Evolutionary conservation across 2,888 invertebrate genomes (phyloP).

Genomic region (Hirtodrosophila cameraria): DNA sequence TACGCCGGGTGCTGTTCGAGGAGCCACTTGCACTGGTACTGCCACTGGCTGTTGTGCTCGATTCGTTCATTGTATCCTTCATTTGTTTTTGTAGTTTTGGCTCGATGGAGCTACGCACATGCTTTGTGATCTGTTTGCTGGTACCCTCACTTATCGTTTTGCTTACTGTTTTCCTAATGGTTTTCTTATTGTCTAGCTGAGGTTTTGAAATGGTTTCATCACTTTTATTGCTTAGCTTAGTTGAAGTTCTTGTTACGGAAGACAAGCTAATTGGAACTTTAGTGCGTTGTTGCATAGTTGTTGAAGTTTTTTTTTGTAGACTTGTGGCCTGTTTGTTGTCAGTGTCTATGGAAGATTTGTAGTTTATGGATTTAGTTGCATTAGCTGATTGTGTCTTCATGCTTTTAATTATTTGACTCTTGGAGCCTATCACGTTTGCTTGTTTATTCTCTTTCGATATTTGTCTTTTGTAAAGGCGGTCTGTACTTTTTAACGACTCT

Average conservation of each 20-base stretch:
- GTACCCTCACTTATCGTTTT: slow-evolving; percentile 44
- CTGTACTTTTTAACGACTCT: slow-evolving; percentile 65
- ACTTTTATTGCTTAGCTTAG: slow-evolving; percentile 64
- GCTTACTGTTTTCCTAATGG: slow-evolving; percentile 40
- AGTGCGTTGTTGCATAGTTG: slow-evolving; percentile 61
- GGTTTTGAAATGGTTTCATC: slow-evolving; percentile 64
- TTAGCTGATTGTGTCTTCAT: slow-evolving; percentile 76
- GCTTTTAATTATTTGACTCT: slow-evolving; percentile 75
- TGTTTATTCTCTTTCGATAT: slow-evolving; percentile 69
- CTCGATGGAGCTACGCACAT: slow-evolving; percentile 47
- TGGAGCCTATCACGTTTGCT: slow-evolving; percentile 73
- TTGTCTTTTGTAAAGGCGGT: slow-evolving; percentile 66
- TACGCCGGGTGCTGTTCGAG: slow-evolving; percentile 71
- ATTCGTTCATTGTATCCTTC: slow-evolving; percentile 75
- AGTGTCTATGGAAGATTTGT: slow-evolving; percentile 73
- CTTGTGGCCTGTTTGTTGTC: slow-evolving; percentile 55
- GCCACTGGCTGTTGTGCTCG: slow-evolving; percentile 68
- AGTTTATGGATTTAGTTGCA: slow-evolving; percentile 69
- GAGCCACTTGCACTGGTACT: slow-evolving; percentile 78
- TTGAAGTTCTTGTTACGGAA: slow-evolving; percentile 61
- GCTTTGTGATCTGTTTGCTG: slow-evolving; percentile 23
- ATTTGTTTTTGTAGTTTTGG: slow-evolving; percentile 77
- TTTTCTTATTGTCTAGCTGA: slow-evolving; percentile 70
- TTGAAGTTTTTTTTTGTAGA: slow-evolving; percentile 52
- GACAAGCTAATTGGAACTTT: slow-evolving; percentile 72